These are phyloP conservation scores for Ashinkailepas kermadecensis DNA, from an alignment of 2,888 invertebrate species.

Conservation along the genomic window DNA sequence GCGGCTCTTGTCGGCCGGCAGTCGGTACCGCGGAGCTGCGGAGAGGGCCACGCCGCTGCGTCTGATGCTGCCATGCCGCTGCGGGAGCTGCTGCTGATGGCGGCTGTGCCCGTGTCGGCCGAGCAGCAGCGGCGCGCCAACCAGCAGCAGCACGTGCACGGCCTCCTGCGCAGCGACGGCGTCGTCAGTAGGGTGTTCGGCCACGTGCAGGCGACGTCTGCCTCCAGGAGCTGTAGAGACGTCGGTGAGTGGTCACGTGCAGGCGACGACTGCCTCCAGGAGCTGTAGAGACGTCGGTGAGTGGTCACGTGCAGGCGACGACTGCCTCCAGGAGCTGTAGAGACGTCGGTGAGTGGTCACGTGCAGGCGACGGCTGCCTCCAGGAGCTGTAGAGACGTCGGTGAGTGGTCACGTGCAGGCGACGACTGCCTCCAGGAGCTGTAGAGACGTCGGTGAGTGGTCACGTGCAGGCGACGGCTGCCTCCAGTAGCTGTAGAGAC, in stretches of 20 bases:
- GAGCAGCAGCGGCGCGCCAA: not conserved
- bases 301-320: no score
- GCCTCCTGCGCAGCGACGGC: not conserved
- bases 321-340: no score
- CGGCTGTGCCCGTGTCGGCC: not conserved
- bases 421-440: no score
- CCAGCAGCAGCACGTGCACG: not conserved
- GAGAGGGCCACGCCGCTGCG: not conserved
- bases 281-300: no score
- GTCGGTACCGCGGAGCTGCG: not conserved
- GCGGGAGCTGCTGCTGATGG: not conserved
- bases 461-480: no score
- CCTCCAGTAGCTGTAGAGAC: no score
- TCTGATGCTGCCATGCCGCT: not conserved
- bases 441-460: no score
- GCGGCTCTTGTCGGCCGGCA: not conserved
- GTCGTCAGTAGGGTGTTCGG: not conserved
- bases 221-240: not conserved
- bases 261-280: no score
- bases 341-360: no score
- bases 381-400: no score
- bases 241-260: not conserved
- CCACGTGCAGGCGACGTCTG: not conserved
- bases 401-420: no score
- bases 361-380: no score